A percentile compares a stretch with the other conserved stretches of the same genome.
Evolutionary conservation across 2,888 invertebrate species (phyloP).

Genomic region (Hyles lineata): DNA sequence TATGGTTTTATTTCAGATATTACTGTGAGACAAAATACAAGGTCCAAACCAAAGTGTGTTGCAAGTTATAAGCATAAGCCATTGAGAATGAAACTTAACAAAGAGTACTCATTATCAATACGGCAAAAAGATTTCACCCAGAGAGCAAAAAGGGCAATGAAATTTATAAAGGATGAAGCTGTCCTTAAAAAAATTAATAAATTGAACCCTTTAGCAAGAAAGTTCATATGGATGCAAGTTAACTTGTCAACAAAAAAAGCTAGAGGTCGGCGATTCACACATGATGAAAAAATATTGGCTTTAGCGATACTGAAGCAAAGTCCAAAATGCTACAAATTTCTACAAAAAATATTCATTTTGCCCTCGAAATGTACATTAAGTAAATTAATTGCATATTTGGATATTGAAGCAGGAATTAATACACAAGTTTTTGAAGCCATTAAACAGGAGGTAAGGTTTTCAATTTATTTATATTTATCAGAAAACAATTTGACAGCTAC

Average conservation of each 20-base stretch:
- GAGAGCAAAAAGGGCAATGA: constrained; percentile 14
- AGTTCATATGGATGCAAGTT: constrained; percentile 30
- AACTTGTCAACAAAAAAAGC: constrained; percentile 27
- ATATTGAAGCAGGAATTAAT: too few species aligned
- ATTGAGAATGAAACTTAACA: too few species aligned
- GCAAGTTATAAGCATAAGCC: too few species aligned
- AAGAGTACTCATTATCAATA: too few species aligned
- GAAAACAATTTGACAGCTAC: too few species aligned
- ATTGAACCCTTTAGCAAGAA: constrained; percentile 29
- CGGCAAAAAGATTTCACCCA: neutral
- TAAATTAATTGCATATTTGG: too few species aligned
- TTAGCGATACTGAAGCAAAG: constrained; percentile 33
- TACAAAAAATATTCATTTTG: too few species aligned
- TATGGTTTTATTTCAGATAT: too few species aligned
- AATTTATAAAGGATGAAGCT: neutral
- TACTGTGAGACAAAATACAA: too few species aligned
- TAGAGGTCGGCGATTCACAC: constrained; percentile 28
- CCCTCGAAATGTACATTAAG: too few species aligned
- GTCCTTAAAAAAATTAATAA: constrained; percentile 10
- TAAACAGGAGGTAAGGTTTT: constrained; percentile 33
- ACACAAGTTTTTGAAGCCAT: constrained; percentile 33
- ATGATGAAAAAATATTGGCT: constrained; percentile 33
- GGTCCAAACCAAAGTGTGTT: too few species aligned
- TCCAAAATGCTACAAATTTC: too few species aligned
- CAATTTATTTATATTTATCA: neutral